phyloP scores from a whole-genome alignment of 2,797 vertebrate genomes.

The Limnodromus scolopaceus region DNA sequence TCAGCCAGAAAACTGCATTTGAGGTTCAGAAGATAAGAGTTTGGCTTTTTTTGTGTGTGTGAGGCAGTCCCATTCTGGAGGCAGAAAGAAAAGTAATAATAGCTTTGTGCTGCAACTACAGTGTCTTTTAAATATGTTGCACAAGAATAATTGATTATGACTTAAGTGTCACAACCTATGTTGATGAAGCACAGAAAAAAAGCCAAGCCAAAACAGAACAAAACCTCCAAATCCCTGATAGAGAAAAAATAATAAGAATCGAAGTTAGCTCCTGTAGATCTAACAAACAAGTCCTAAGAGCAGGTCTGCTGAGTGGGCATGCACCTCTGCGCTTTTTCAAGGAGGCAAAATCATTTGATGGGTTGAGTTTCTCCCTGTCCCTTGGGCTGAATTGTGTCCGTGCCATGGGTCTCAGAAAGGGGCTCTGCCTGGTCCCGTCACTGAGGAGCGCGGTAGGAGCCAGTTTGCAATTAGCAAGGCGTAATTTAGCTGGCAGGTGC shows the following conservation, averaged over 20 bases:
- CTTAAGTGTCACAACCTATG: background rate
- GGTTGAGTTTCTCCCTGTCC: background rate
- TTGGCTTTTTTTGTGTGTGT: background rate
- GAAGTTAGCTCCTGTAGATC: fast-evolving
- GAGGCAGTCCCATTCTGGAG: background rate
- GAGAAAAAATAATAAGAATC: background rate
- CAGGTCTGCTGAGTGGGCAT: background rate
- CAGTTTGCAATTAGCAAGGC: background rate
- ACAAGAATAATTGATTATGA: background rate
- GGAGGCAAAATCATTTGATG: background rate
- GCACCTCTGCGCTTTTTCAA: background rate
- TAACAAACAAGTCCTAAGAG: background rate
- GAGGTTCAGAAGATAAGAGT: background rate
- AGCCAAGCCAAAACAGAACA: background rate
- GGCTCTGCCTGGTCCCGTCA: background rate
- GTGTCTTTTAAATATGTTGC: background rate
- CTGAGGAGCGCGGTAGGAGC: background rate
- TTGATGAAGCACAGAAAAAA: background rate
- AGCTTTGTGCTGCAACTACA: background rate
- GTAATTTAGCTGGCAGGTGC: fast-evolving
- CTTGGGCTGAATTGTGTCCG: background rate
- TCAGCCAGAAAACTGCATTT: background rate
- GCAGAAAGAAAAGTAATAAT: background rate
- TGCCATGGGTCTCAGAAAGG: background rate
- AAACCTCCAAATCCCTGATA: fast-evolving